These are phyloP conservation scores for Tortrix viridana DNA, from an alignment of 2,888 invertebrate species.

Conservation along the genomic window DNA sequence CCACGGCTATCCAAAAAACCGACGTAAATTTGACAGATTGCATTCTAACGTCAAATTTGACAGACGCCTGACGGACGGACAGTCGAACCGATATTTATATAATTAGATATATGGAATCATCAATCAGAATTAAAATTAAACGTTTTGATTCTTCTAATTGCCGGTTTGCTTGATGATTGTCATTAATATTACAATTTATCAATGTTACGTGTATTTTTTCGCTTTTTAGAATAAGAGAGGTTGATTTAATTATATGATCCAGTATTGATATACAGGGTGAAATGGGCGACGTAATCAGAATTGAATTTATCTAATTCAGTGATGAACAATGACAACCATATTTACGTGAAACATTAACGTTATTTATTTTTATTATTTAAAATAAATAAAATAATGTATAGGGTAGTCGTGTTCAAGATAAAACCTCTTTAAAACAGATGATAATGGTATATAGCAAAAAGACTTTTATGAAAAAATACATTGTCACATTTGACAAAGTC, in stretches of 20 bases:
- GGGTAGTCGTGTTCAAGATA: no score
- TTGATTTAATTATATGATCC: neutral
- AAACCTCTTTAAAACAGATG: no score
- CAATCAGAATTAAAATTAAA: slow-evolving; percentile 59
- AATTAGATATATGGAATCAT: slow-evolving; percentile 68
- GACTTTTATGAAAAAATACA: no score
- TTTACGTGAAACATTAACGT: no score
- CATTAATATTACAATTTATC: slow-evolving; percentile 35
- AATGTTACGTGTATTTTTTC: slow-evolving; percentile 26
- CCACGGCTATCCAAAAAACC: slow-evolving; percentile 15
- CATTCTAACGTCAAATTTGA: slow-evolving; percentile 42
- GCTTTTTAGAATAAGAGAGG: neutral
- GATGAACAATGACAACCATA: no score
- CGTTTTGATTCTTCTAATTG: slow-evolving; percentile 55
- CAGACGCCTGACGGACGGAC: slow-evolving; percentile 47
- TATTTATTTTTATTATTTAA: no score
- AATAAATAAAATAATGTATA: no score
- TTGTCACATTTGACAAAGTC: no score
- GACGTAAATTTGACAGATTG: slow-evolving; percentile 34
- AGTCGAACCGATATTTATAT: slow-evolving; percentile 51
- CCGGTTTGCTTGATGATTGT: slow-evolving; percentile 54
- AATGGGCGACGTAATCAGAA: no score
- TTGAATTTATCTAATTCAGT: no score
- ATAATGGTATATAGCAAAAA: no score
- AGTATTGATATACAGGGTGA: no score